Base-by-base conservation (phyloP, 2,797 vertebrate genomes). In the Arnoldichthys spilopterus region DNA sequence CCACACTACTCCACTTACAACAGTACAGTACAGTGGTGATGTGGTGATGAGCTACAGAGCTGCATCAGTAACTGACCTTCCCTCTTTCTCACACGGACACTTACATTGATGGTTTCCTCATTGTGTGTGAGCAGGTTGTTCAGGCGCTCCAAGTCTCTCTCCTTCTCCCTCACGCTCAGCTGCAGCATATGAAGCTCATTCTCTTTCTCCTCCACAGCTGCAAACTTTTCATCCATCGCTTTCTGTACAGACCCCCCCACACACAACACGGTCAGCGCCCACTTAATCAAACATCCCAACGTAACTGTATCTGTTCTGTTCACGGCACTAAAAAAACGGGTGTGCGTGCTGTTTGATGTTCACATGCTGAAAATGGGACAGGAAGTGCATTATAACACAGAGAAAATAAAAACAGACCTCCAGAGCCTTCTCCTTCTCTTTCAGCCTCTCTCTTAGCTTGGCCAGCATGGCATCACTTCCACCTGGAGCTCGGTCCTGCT, bases 141-240 rank as follows among this genome's bases (percentile, higher is more conserved):
- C 34, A 95, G 89, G 72, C 92, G 90, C 24, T 95, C 94, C 28
- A 94, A 68, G 51, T 95, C 94, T 78, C 93, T 84, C 61, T 95
- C 94, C 75, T 91, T 94, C 86, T 95, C 95, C 26, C 93, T 88
- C n/a, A 95, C 85, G 34, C 83, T 90, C 59, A 95, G 89, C 72
- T 93, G 93, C 49, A 95, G 87, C 81, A 92, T 88, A 80, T 93
- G 92, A 43, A 95, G 92, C 86, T 94, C 92, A 76, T 95, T 94
- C 83, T 95, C 95, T 76, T 95, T 95, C 81, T 95, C 94, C 74
- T 95, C 94, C 26, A 95, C 80, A 11, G 89, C 93, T 61, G 92
- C 88, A 87, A 94, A 94, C 82, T 91, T 95, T 58, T 94, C 94
- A 82, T 92, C 92, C 71, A 91, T 83, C 0, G 86, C 92, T 91